Conservation (phyloP, 2,797 vertebrate genomes). For the Jordanella pulchra region DNA sequence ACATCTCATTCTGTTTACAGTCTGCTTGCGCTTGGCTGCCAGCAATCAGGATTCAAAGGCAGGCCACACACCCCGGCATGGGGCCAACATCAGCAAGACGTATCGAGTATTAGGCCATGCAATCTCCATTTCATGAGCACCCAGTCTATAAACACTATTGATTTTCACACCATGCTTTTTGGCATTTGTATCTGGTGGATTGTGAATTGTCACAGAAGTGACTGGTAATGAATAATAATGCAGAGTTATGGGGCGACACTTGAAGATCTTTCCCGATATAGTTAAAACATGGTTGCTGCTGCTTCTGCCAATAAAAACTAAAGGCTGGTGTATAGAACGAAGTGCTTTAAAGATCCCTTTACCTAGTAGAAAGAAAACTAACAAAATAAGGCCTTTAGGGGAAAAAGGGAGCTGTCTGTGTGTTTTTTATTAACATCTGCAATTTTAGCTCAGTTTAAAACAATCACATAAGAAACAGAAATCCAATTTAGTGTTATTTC, state of each 20-base stretch:
- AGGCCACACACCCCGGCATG: slow-evolving; percentile 33
- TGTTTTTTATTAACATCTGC: slow-evolving; percentile 16
- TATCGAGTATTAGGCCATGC: slow-evolving; percentile 63
- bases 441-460: slow-evolving; percentile 8
- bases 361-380: slow-evolving; percentile 10
- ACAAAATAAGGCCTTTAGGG: slow-evolving; percentile 6
- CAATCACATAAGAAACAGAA: slow-evolving; percentile 8
- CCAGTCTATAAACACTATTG: slow-evolving; percentile 78
- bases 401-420: neutral
- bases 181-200: slow-evolving; percentile 59
- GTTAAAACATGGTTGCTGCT: slow-evolving; percentile 13
- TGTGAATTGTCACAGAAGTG: slow-evolving; percentile 55
- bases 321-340: slow-evolving; percentile 4
- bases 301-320: slow-evolving; percentile 7
- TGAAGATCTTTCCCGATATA: slow-evolving; percentile 30
- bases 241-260: slow-evolving; percentile 29
- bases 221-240: slow-evolving; percentile 71
- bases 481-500: slow-evolving; percentile 3
- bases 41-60: slow-evolving; percentile 49
- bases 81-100: slow-evolving; percentile 60
- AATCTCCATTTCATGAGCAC: slow-evolving; percentile 76
- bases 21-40: slow-evolving; percentile 36
- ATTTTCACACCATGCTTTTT: slow-evolving; percentile 70
- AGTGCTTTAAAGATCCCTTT: slow-evolving; percentile 21
- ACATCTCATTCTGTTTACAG: slow-evolving; percentile 58